Conservation (phyloP, 2,888 invertebrate species). For the Chrysodeixis includens region DNA sequence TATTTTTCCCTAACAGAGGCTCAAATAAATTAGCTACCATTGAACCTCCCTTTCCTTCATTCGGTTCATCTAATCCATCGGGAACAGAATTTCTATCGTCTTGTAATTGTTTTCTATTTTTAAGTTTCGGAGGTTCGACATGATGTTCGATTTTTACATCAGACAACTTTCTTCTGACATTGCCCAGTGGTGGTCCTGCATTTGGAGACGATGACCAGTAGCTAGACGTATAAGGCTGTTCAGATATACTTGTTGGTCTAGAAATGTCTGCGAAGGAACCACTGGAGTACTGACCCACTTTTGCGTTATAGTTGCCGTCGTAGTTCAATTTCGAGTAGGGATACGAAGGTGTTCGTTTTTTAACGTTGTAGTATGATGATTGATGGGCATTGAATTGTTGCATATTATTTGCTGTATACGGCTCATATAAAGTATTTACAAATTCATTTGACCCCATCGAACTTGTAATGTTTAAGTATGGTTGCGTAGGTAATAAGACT, state of each 20-base stretch:
- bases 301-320: too few species aligned
- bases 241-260: not conserved
- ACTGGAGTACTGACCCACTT: not conserved
- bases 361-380: not conserved
- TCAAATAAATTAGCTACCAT: not conserved
- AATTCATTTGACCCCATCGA: not conserved
- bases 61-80: constrained; percentile 5
- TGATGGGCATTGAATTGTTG: not conserved
- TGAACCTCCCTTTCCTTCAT: not conserved
- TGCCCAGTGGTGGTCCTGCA: not conserved
- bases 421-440: constrained; percentile 1
- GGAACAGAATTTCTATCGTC: not conserved
- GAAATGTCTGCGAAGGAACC: not conserved
- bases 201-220: constrained; percentile 18
- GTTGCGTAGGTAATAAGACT: constrained; percentile 45
- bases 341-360: constrained; percentile 1
- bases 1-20: constrained; percentile 16
- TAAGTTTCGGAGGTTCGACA: constrained; percentile 11
- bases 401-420: not conserved
- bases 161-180: constrained; percentile 23
- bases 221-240: constrained; percentile 4
- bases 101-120: constrained; percentile 11
- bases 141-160: constrained; percentile 38
- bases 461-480: constrained; percentile 14
- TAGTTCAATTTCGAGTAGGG: not conserved